Percentiles rank a stretch among this genome's conserved stretches.
These are phyloP conservation scores for Ficedula albicollis DNA, from an alignment of 2,797 vertebrate species.

Conservation along the genomic window DNA sequence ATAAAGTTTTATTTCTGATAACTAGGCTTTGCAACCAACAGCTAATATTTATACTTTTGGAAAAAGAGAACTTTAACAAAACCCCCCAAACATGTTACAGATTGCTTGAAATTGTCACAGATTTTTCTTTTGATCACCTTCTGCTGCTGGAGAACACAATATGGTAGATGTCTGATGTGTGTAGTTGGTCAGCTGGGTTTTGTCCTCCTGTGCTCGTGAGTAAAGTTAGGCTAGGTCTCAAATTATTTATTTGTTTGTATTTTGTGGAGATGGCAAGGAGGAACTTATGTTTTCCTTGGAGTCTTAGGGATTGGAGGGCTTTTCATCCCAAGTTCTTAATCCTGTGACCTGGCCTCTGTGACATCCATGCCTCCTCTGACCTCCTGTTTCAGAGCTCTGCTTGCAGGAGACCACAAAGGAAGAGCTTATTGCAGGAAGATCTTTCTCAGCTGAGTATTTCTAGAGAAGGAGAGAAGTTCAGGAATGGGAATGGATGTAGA, in stretches of 20 bases:
- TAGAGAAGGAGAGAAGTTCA: not conserved
- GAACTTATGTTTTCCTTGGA: not conserved
- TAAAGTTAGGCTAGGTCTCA: not conserved
- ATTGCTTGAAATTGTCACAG: not conserved
- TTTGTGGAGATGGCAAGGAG: not conserved
- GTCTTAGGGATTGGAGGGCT: not conserved
- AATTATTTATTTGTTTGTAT: not conserved
- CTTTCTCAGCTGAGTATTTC: not conserved
- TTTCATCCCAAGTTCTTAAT: not conserved
- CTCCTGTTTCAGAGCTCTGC: not conserved
- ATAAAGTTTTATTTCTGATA: not conserved
- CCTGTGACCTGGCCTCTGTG: not conserved
- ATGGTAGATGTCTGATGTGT: not conserved
- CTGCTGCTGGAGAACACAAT: not conserved
- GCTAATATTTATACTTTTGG: not conserved
- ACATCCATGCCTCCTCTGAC: not conserved
- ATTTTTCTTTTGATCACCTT: not conserved
- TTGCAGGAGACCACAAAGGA: not conserved
- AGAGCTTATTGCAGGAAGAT: not conserved
- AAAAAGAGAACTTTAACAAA: not conserved
- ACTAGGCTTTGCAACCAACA: not conserved
- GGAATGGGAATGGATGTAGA: not conserved
- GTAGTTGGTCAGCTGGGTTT: not conserved
- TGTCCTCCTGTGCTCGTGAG: not conserved
- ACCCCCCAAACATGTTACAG: accelerated